Evolutionary conservation across 2,888 invertebrate genomes (phyloP).

Genomic region (Zelleria hepariella): DNA sequence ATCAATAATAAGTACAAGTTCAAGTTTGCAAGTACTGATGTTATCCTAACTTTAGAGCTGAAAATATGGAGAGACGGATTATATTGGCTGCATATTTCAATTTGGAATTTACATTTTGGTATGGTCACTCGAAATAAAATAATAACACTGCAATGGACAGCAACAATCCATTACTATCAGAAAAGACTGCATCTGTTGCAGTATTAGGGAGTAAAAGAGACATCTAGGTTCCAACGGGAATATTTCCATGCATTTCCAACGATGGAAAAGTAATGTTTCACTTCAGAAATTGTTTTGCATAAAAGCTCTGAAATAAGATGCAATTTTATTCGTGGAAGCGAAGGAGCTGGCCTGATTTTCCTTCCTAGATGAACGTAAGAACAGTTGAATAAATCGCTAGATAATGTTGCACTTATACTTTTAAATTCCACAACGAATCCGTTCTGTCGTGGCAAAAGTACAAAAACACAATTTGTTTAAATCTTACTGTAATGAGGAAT

Average conservation of each 20-base stretch:
- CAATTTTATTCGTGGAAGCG: constrained; percentile 22
- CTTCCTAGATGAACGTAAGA: constrained; percentile 1
- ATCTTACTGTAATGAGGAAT: not conserved
- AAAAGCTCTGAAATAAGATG: constrained; percentile 24
- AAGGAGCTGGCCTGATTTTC: constrained; percentile 15
- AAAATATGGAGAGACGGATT: too few relatives aligned
- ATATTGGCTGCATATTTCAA: too few relatives aligned
- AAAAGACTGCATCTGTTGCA: not conserved
- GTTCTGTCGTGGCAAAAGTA: not conserved
- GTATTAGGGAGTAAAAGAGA: not conserved
- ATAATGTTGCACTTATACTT: not conserved
- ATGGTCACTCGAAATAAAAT: too few relatives aligned
- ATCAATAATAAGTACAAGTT: too few relatives aligned
- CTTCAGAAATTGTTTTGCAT: constrained; percentile 31
- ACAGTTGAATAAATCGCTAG: constrained; percentile 2
- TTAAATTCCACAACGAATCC: constrained; percentile 1
- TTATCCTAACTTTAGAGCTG: too few relatives aligned
- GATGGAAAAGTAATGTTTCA: constrained; percentile 25
- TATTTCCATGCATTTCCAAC: constrained; percentile 16
- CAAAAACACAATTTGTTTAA: not conserved
- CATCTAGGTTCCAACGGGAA: not conserved
- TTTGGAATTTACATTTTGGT: too few relatives aligned
- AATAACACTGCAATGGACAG: too few relatives aligned
- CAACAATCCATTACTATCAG: not conserved
- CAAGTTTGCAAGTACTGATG: too few relatives aligned